phyloP scores from a whole-genome alignment of 53 echinoderm and acorn worm species.

The Temnopleurus reevesii region DNA sequence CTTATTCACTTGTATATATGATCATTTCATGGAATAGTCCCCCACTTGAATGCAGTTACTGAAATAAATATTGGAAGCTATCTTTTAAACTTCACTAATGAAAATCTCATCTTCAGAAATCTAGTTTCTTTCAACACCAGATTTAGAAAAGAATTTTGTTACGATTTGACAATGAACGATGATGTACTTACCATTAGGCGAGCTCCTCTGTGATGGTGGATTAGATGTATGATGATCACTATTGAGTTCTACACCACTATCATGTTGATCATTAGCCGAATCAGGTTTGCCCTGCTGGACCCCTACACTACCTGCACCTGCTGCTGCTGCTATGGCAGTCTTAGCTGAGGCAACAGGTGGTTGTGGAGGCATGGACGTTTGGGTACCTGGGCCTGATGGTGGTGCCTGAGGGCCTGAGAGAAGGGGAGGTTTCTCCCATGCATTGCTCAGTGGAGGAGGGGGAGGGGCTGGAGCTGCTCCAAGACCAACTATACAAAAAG shows the following conservation, averaged over 20 bases:
- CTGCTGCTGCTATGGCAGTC: constrained; percentile 17
- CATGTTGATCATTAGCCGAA: constrained; percentile 81
- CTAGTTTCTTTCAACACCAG: not conserved
- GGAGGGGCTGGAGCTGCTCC: constrained; percentile 41
- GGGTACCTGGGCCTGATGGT: not conserved
- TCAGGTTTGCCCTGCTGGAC: constrained; percentile 67
- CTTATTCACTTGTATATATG: too few species aligned
- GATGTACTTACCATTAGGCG: constrained; percentile 70
- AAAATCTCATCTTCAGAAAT: too few species aligned
- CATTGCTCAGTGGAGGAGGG: constrained; percentile 81
- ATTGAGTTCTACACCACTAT: constrained; percentile 95
- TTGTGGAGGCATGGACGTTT: constrained; percentile 3
- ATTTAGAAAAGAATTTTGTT: not conserved
- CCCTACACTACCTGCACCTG: not conserved
- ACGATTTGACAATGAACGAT: not conserved
- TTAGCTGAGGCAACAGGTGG: not conserved
- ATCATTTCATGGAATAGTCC: too few species aligned
- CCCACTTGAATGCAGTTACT: too few species aligned
- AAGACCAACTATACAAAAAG: constrained; percentile 6
- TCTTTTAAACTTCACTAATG: too few species aligned
- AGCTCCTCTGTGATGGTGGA: constrained; percentile 91
- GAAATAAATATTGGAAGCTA: too few species aligned
- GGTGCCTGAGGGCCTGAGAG: constrained; percentile 32
- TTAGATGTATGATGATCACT: constrained; percentile 96
- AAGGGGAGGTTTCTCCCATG: constrained; percentile 94